phyloP scores from a whole-genome alignment of 2,888 invertebrate genomes.

The Xylocampa areola region DNA sequence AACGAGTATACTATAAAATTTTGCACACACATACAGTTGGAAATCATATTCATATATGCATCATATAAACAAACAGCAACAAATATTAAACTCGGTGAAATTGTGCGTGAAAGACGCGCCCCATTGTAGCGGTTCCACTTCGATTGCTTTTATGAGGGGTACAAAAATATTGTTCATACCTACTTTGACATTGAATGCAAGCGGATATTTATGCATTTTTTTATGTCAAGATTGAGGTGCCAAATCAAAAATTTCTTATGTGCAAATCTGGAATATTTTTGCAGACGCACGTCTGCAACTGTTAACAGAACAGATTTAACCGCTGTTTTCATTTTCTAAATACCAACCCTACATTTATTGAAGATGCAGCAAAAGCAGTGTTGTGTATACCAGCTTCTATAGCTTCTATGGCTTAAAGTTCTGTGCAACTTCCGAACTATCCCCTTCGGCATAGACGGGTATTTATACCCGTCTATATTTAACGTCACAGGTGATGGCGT shows the following conservation, averaged over 20 bases:
- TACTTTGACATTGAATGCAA: conserved; percentile 5
- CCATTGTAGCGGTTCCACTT: conserved; percentile 23
- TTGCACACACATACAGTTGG: not conserved
- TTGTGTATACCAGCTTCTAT: no score
- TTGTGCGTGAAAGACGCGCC: conserved; percentile 43
- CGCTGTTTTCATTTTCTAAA: no score
- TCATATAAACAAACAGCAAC: conserved; percentile 10
- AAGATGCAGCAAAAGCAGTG: no score
- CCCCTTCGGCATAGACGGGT: not conserved
- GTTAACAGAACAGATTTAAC: no score
- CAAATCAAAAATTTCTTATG: no score
- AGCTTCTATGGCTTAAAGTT: no score
- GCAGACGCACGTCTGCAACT: no score
- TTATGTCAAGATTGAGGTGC: no score
- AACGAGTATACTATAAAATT: no score
- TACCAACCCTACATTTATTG: no score
- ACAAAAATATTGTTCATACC: conserved; percentile 19
- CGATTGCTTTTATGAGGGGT: conserved; percentile 41
- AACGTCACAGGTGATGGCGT: conserved; percentile 48
- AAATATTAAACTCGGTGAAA: conserved; percentile 41
- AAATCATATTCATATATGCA: conserved; percentile 2
- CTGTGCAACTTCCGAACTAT: conserved; percentile 14
- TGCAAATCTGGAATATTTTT: no score
- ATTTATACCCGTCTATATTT: conserved; percentile 51
- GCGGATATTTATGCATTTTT: conserved; percentile 18